Conservation (phyloP, 2,888 invertebrate species). For the Lymantria dispar region DNA sequence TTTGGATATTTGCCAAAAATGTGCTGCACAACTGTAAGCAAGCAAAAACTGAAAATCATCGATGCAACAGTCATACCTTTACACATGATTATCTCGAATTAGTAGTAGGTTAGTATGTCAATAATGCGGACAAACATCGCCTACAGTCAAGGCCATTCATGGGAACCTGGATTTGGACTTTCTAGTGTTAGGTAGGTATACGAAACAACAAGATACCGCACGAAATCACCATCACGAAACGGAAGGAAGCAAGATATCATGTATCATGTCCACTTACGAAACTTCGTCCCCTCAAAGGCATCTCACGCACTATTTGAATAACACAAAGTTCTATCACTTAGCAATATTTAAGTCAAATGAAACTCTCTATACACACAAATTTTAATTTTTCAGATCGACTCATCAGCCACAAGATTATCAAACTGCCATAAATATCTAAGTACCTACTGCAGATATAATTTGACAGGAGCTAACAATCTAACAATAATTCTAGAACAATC, state of each 20-base stretch:
- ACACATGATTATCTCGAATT: slow-evolving; percentile 31
- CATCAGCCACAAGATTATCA: slow-evolving; percentile 16
- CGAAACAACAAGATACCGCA: slow-evolving; percentile 29
- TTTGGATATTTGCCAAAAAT: slow-evolving; percentile 70
- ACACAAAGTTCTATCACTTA: slow-evolving; percentile 33
- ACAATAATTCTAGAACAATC: slow-evolving; percentile 64
- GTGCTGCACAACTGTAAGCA: slow-evolving; percentile 57
- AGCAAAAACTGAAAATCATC: slow-evolving; percentile 66
- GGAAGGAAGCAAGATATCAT: slow-evolving; percentile 37
- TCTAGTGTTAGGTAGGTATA: slow-evolving; percentile 41
- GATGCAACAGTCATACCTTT: slow-evolving; percentile 46
- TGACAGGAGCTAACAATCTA: slow-evolving; percentile 19
- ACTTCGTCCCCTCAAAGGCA: slow-evolving; percentile 71
- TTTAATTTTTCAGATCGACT: slow-evolving; percentile 1
- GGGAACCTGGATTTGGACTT: slow-evolving; percentile 23
- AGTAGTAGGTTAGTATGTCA: slow-evolving; percentile 45
- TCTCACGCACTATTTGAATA: slow-evolving; percentile 54
- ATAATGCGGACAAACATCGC: slow-evolving; percentile 25
- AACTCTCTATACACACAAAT: slow-evolving; percentile 4
- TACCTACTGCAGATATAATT: slow-evolving; percentile 38
- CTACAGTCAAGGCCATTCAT: slow-evolving; percentile 37
- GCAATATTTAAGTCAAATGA: slow-evolving; percentile 8
- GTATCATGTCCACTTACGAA: slow-evolving; percentile 62
- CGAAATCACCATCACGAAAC: slow-evolving; percentile 19
- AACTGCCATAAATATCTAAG: too few relatives aligned